These are phyloP conservation scores for Channa striata DNA, from an alignment of 2,797 vertebrate species.

Conservation along the genomic window DNA sequence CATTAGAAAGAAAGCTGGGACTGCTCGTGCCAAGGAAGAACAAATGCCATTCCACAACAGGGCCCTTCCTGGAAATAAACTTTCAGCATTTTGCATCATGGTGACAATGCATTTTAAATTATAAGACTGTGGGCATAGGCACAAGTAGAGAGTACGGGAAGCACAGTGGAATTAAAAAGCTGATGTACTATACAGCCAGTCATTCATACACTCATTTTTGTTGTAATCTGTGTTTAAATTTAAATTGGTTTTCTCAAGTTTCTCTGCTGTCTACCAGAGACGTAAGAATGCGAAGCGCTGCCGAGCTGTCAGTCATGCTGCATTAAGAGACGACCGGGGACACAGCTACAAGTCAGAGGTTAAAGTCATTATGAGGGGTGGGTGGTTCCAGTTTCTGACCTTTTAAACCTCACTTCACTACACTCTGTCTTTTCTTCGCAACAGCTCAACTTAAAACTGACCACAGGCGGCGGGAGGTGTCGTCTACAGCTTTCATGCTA, in stretches of 20 bases:
- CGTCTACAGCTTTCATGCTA: not conserved
- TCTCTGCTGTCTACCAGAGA: slow-evolving; percentile 21
- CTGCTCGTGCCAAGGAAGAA: slow-evolving; percentile 45
- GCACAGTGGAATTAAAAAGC: slow-evolving; percentile 3
- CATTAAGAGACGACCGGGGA: slow-evolving; percentile 73
- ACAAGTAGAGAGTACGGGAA: not conserved
- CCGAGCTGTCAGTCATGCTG: slow-evolving; percentile 70
- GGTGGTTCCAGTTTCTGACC: slow-evolving; percentile 78
- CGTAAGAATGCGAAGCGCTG: slow-evolving; percentile 60
- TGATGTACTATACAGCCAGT: slow-evolving; percentile 1
- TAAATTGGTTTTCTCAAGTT: slow-evolving; percentile 2
- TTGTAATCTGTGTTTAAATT: slow-evolving; percentile 16
- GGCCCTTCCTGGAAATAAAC: slow-evolving; percentile 55
- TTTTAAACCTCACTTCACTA: slow-evolving; percentile 59
- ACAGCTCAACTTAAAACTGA: slow-evolving; percentile 35
- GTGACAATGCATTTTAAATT: slow-evolving; percentile 48
- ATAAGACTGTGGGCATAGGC: not conserved
- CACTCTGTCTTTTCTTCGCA: slow-evolving; percentile 51
- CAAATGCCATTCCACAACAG: slow-evolving; percentile 36
- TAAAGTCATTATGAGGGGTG: slow-evolving; percentile 85
- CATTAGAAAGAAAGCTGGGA: slow-evolving; percentile 63
- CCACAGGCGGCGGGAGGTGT: slow-evolving; percentile 49
- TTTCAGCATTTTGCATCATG: slow-evolving; percentile 60
- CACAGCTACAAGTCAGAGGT: slow-evolving; percentile 76
- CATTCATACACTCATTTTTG: not conserved